Percentiles rank a stretch among this genome's conserved stretches.
These are phyloP conservation scores for Choreutis nemorana DNA, from an alignment of 2,888 invertebrate species.

Conservation along the genomic window DNA sequence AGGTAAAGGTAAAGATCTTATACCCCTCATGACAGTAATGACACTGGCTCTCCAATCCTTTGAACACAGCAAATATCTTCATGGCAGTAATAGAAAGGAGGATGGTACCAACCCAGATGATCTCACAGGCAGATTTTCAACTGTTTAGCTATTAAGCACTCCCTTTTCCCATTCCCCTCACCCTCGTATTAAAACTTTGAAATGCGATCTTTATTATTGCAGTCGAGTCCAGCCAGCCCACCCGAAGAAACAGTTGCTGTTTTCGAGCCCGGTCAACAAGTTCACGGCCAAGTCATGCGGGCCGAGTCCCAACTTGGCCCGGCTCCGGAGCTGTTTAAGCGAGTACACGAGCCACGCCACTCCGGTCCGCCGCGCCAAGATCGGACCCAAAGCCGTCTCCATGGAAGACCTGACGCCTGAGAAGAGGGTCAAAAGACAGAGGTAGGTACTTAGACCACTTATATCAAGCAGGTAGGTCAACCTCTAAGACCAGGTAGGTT, in stretches of 20 bases:
- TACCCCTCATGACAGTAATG: no score
- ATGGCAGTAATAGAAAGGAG: no score
- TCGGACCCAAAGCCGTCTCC: slow-evolving; percentile 40
- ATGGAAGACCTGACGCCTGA: slow-evolving; percentile 55
- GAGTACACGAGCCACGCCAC: slow-evolving; percentile 22
- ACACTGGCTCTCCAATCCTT: no score
- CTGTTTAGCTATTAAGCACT: background rate
- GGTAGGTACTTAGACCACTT: no score
- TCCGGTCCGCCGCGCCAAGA: slow-evolving; percentile 19
- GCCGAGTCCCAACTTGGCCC: slow-evolving; percentile 30
- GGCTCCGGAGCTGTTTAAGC: slow-evolving; percentile 40
- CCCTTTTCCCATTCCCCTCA: background rate
- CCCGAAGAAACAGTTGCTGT: slow-evolving; percentile 46
- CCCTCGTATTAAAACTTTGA: background rate
- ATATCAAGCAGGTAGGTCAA: no score
- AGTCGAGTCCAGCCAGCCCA: slow-evolving; percentile 38
- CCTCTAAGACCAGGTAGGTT: no score
- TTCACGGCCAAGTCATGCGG: slow-evolving; percentile 30
- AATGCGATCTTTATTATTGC: background rate
- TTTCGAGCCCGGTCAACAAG: slow-evolving; percentile 48
- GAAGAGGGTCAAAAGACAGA: slow-evolving; percentile 31
- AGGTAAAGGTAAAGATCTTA: no score
- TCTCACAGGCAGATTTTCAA: background rate
- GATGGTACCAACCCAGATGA: no score
- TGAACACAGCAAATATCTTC: no score